Conservation (phyloP, 2,113 vertebrate genomes). For the Cinclus cinclus region DNA sequence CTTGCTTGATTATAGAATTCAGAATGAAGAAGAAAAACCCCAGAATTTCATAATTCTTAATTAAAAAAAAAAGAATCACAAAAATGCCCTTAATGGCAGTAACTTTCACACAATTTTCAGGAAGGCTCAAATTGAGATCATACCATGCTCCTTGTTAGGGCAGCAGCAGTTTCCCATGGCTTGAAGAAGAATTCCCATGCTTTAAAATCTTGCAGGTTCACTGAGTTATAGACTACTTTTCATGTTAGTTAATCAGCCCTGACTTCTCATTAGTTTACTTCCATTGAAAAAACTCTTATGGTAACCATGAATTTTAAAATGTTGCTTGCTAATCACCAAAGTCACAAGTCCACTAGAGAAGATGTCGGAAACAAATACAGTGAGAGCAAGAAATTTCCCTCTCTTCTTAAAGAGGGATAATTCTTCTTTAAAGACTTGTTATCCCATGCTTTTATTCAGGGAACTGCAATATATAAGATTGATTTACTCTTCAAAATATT, state of each 20-base stretch:
- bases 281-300: background rate
- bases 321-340: background rate
- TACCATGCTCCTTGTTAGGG: background rate
- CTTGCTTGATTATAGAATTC: background rate
- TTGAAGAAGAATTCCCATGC: background rate
- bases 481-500: background rate
- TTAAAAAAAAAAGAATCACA: background rate
- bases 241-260: background rate
- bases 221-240: background rate
- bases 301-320: background rate
- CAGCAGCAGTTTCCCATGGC: background rate
- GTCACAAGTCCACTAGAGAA: background rate
- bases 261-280: background rate
- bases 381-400: background rate
- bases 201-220: background rate
- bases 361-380: background rate
- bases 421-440: background rate
- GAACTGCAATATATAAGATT: background rate
- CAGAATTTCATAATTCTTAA: background rate
- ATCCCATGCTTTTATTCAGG: background rate
- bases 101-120: background rate
- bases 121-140: background rate
- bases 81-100: background rate
- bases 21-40: fast-evolving
- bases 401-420: background rate